phyloP scores from a whole-genome alignment of 1,140 invertebrate genomes.

The Ceratina calcarata region DNA sequence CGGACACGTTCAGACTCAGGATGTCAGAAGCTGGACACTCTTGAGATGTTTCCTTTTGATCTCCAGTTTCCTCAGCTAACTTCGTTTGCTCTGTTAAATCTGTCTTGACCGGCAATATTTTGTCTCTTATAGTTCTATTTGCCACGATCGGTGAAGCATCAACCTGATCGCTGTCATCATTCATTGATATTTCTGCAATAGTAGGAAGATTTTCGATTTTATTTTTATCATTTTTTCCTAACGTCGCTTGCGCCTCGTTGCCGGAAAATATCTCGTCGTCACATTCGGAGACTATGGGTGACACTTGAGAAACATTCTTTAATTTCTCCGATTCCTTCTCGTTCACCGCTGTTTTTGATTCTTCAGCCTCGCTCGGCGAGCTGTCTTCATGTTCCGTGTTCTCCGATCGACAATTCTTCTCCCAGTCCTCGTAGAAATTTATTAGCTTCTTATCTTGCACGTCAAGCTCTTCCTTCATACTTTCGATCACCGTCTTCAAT shows the following conservation, averaged over 20 bases:
- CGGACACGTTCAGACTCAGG: constrained; percentile 8
- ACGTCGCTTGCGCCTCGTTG: constrained; percentile 4
- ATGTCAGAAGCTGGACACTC: too few relatives aligned
- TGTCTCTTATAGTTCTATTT: neutral
- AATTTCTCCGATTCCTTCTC: neutral
- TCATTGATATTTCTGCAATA: neutral
- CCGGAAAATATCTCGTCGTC: constrained; percentile 69
- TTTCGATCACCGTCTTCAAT: constrained; percentile 19
- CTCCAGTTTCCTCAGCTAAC: neutral
- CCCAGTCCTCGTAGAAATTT: constrained; percentile 21
- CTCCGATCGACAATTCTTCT: constrained; percentile 16
- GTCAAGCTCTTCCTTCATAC: constrained; percentile 24
- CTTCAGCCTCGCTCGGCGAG: constrained; percentile 6
- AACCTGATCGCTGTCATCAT: neutral
- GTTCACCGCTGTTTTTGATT: too few relatives aligned
- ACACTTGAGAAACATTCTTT: neutral
- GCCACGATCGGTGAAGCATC: constrained; percentile 12
- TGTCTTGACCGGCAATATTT: neutral
- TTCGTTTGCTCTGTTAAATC: neutral
- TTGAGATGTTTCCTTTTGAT: neutral
- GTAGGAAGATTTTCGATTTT: too few relatives aligned
- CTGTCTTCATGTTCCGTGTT: neutral
- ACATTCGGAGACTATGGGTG: constrained; percentile 62
- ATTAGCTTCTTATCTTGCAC: constrained; percentile 28
- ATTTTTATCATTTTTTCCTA: neutral